Percentiles rank a stretch among this genome's conserved stretches.
Conservation (phyloP, 1,140 invertebrate species). For the Elymnias hypermnestra region DNA sequence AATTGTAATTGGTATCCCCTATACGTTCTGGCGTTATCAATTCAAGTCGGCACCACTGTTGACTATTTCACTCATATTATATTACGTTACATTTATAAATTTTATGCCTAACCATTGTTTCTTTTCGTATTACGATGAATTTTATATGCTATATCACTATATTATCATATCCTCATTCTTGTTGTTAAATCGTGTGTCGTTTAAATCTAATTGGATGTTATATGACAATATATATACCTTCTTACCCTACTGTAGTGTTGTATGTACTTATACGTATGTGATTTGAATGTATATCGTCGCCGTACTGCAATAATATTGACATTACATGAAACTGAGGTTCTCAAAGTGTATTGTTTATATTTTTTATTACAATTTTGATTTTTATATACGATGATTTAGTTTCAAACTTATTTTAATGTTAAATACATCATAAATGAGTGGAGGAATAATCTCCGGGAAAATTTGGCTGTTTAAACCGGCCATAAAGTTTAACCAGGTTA, state of each 20-base stretch:
- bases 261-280: conserved; percentile 15
- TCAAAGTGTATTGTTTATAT: no score
- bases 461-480: no score
- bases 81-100: conserved; percentile 53
- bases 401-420: no score
- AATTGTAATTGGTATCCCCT: no score
- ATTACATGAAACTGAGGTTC: neutral
- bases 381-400: neutral
- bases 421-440: no score
- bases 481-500: no score
- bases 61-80: conserved; percentile 55
- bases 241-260: conserved; percentile 28
- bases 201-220: conserved; percentile 54
- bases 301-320: neutral
- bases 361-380: no score
- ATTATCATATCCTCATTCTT: conserved; percentile 62
- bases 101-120: conserved; percentile 43
- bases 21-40: conserved; percentile 42
- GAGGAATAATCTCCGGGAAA: no score
- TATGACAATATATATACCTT: conserved; percentile 71
- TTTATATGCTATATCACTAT: conserved; percentile 48
- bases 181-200: conserved; percentile 57
- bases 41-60: conserved; percentile 57
- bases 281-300: neutral
- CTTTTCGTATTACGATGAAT: conserved; percentile 28